A percentile compares a stretch with the other conserved stretches of the same genome.
phyloP scores from a whole-genome alignment of 2,888 invertebrate genomes.

The Electrophaes corylata region DNA sequence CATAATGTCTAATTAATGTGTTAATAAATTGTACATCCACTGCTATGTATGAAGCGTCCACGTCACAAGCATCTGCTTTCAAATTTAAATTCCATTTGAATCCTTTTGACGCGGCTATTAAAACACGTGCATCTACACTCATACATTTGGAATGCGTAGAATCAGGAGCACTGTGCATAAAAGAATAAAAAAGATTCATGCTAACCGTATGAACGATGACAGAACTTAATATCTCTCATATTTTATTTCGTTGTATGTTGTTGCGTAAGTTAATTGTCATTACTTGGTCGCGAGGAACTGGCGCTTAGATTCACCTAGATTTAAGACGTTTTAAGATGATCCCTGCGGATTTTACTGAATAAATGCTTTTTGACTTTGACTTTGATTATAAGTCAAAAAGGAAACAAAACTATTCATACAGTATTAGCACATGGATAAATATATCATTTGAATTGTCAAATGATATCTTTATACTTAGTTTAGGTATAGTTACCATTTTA shows the following conservation, averaged over 20 bases:
- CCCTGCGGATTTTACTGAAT: no score
- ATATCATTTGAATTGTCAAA: no score
- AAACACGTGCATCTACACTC: conserved; percentile 63
- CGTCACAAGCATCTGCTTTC: conserved; percentile 31
- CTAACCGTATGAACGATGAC: conserved; percentile 36
- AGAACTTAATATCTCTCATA: conserved; percentile 32
- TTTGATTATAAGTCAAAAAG: no score
- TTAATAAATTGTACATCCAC: conserved; percentile 23
- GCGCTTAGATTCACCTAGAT: no score
- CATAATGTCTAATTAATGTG: conserved; percentile 24
- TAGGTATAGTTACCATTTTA: no score
- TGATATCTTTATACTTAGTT: no score
- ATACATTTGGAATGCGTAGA: conserved; percentile 66
- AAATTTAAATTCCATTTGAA: conserved; percentile 36
- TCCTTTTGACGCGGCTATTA: conserved; percentile 39
- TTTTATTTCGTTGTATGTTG: conserved; percentile 31
- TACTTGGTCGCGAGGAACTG: no score
- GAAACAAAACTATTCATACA: no score
- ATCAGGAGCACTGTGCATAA: conserved; percentile 58
- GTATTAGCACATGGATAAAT: no score
- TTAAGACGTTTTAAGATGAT: no score
- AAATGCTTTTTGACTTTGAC: no score
- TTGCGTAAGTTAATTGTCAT: no score
- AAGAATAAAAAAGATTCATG: conserved; percentile 43
- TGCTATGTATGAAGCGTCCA: conserved; percentile 20